Percentiles rank a stretch among this genome's conserved stretches.
Conservation (phyloP, 2,888 invertebrate genomes). For the Mycogona germanica region DNA sequence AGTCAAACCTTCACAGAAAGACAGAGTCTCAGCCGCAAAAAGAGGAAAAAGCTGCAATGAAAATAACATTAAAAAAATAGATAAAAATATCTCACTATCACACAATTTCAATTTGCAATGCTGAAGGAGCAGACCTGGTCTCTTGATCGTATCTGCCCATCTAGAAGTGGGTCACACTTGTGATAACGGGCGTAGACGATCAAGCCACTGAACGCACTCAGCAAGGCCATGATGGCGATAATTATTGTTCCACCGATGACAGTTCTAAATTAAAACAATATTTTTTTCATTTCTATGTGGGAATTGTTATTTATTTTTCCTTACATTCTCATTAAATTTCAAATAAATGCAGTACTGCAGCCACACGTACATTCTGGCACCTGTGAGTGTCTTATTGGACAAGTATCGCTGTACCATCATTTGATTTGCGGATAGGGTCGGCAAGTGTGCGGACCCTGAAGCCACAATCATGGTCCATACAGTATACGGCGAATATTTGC, state of each 20-base stretch:
- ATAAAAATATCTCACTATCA: neutral
- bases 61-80: neutral
- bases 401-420: constrained; percentile 14
- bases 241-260: neutral
- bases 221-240: neutral
- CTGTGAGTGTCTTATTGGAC: constrained; percentile 8
- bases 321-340: neutral
- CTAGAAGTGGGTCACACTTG: constrained; percentile 12
- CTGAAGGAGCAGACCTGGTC: too few species aligned
- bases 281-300: too few species aligned
- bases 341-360: neutral
- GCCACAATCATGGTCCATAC: constrained; percentile 11
- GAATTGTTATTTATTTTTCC: too few species aligned
- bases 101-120: too few species aligned
- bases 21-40: constrained; percentile 6
- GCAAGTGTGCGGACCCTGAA: neutral
- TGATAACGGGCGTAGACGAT: constrained; percentile 14
- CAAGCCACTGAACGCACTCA: constrained; percentile 1
- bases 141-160: constrained; percentile 4
- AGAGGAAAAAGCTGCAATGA: constrained; percentile 7
- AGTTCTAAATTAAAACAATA: constrained; percentile 2
- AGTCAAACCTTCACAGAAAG: constrained; percentile 7
- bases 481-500: neutral
- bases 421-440: constrained; percentile 1
- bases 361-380: constrained; percentile 14